Evolutionary conservation across 2,797 vertebrate species (phyloP).

Genomic region (Gymnocypris eckloni): DNA sequence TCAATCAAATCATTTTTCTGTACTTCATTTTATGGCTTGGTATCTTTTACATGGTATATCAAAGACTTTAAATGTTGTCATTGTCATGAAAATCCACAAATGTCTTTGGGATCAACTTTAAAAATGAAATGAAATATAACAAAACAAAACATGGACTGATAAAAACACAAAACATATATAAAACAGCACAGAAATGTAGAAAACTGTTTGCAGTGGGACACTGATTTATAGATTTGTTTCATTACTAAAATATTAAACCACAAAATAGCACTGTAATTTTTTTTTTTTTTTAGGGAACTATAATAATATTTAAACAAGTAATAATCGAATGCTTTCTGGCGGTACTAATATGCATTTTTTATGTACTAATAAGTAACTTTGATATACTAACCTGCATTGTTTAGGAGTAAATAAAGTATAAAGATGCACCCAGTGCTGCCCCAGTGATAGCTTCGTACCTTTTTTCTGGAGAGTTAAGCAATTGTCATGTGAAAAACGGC

Average conservation of each 20-base stretch:
- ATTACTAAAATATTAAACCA: background rate
- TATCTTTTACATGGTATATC: background rate
- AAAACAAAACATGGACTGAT: background rate
- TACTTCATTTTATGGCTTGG: background rate
- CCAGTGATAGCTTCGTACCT: background rate
- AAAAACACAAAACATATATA: background rate
- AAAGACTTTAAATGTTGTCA: background rate
- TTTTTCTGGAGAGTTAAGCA: constrained; percentile 53
- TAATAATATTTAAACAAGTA: background rate
- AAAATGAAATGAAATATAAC: background rate
- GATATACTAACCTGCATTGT: background rate
- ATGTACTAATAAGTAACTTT: background rate
- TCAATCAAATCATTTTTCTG: background rate
- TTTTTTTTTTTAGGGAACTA: background rate
- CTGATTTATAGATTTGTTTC: background rate
- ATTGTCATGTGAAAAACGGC: constrained; percentile 85
- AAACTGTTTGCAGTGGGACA: background rate
- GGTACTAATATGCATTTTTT: background rate
- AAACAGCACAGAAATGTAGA: background rate
- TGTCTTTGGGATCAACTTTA: background rate
- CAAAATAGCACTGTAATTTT: background rate
- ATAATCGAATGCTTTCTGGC: background rate
- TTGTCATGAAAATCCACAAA: no score
- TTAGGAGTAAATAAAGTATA: background rate
- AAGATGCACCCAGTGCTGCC: background rate